Evolutionary conservation across 1,140 invertebrate genomes (phyloP).

Genomic region (Aphidius ervi): DNA sequence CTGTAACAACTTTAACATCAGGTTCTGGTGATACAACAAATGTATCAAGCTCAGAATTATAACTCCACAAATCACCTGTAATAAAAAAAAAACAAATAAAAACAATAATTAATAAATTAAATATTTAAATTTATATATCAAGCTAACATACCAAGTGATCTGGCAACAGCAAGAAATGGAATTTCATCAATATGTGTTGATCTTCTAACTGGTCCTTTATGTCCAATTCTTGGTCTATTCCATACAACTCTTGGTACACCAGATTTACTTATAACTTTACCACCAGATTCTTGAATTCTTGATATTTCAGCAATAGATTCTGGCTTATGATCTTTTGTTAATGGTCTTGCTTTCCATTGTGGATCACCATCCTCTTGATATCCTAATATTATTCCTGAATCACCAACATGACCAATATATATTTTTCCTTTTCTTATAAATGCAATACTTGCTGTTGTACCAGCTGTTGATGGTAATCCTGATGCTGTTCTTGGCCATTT

Average conservation of each 20-base stretch:
- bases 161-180: constrained; percentile 92
- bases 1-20: constrained; percentile 82
- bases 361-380: constrained; percentile 66
- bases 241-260: constrained; percentile 95
- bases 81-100: not conserved
- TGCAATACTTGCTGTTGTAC: constrained; percentile 91
- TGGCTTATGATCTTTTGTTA: constrained; percentile 93
- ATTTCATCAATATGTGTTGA: constrained; percentile 90
- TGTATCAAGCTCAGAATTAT: constrained; percentile 81
- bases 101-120: not conserved
- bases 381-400: constrained; percentile 90
- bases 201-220: constrained; percentile 75
- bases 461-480: constrained; percentile 91
- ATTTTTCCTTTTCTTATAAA: constrained; percentile 93
- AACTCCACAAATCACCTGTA: constrained; percentile 92
- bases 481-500: constrained; percentile 92
- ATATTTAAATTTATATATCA: not conserved
- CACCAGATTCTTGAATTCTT: constrained; percentile 82
- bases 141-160: constrained; percentile 70
- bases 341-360: constrained; percentile 72
- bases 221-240: constrained; percentile 82
- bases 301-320: constrained; percentile 81
- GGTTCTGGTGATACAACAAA: constrained; percentile 98
- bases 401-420: constrained; percentile 96
- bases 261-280: constrained; percentile 83